Evolutionary conservation across 2,113 vertebrate species (phyloP).

Genomic region (Sebastes schlegelii): DNA sequence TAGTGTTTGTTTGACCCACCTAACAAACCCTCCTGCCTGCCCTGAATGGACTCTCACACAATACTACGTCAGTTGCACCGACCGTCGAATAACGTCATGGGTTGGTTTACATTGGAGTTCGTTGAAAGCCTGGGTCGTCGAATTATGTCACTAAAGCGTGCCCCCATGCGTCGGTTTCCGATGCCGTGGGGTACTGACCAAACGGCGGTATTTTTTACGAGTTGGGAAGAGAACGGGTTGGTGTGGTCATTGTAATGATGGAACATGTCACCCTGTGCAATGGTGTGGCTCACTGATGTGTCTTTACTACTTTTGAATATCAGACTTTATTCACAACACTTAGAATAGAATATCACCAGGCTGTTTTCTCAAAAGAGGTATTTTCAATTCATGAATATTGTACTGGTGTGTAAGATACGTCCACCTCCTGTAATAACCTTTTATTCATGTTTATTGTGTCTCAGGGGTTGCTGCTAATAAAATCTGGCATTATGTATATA

Average conservation of each 20-base stretch:
- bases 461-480: slow-evolving; percentile 3
- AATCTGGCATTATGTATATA: background rate
- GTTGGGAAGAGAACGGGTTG: no score
- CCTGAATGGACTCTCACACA: no score
- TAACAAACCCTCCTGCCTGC: no score
- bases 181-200: no score
- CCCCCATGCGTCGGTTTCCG: no score
- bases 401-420: background rate
- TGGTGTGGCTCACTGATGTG: background rate
- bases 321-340: background rate
- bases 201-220: no score
- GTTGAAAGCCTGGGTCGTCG: no score
- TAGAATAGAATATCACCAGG: background rate
- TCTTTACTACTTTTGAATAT: background rate
- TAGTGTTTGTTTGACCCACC: no score
- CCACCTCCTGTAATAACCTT: background rate
- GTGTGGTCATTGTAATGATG: background rate
- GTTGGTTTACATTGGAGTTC: no score
- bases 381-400: background rate
- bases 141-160: no score
- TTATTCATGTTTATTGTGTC: background rate
- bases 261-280: background rate
- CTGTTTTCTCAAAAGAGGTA: background rate
- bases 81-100: no score
- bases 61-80: no score